Evolutionary conservation across 2,888 invertebrate genomes (phyloP).

Genomic region (Linnaemya vulpina): DNA sequence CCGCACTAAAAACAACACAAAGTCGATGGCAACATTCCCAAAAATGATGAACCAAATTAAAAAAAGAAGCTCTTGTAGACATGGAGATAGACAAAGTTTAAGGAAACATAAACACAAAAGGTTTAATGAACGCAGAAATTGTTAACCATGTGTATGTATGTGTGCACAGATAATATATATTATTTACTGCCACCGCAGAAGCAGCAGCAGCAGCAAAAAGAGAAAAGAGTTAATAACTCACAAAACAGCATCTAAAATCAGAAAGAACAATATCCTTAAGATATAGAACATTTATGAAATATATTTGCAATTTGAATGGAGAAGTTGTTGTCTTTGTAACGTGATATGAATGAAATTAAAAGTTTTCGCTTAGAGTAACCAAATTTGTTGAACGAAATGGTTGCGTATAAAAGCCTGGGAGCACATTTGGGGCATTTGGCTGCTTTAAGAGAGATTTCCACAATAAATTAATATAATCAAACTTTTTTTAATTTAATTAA

Average conservation of each 20-base stretch:
- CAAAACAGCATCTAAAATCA: conserved; percentile 61
- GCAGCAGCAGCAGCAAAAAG: neutral
- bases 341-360: conserved; percentile 56
- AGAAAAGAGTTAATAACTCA: conserved; percentile 42
- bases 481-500: too few species aligned
- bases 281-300: conserved; percentile 52
- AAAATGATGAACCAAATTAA: conserved; percentile 24
- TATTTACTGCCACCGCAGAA: conserved; percentile 50
- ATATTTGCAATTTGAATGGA: conserved; percentile 34
- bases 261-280: conserved; percentile 70
- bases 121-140: conserved; percentile 62
- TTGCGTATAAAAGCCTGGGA: neutral
- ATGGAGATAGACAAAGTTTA: conserved; percentile 61
- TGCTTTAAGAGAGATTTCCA: too few species aligned
- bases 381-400: neutral
- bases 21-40: neutral
- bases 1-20: conserved; percentile 37
- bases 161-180: conserved; percentile 23
- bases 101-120: conserved; percentile 61
- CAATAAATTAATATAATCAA: too few species aligned
- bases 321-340: conserved; percentile 41
- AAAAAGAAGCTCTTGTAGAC: conserved; percentile 49
- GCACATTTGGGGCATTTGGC: too few species aligned
- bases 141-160: conserved; percentile 1
- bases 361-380: neutral